phyloP scores from a whole-genome alignment of 2,113 vertebrate genomes.

The Furnarius figulus region DNA sequence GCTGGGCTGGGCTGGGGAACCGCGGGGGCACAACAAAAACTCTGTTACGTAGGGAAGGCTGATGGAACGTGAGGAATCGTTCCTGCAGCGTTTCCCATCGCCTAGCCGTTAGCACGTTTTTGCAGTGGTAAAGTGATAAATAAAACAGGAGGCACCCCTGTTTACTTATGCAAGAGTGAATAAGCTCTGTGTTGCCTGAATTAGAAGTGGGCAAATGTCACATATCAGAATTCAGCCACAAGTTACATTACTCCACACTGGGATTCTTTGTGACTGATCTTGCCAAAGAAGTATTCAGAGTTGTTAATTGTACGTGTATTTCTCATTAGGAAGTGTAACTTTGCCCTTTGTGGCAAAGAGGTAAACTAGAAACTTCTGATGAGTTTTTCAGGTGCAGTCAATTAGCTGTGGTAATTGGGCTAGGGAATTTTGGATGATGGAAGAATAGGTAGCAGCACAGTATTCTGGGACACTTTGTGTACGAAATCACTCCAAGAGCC shows the following conservation, averaged over 20 bases:
- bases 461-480: fast-evolving
- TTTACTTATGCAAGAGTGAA: not conserved
- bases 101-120: not conserved
- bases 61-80: fast-evolving
- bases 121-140: not conserved
- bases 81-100: fast-evolving
- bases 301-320: not conserved
- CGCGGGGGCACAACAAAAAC: fast-evolving
- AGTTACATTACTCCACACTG: not conserved
- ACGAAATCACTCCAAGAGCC: fast-evolving
- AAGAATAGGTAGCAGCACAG: fast-evolving
- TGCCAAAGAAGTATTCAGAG: not conserved
- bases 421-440: not conserved
- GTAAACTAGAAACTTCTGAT: not conserved
- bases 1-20: not conserved
- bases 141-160: not conserved
- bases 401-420: not conserved
- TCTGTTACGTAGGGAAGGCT: fast-evolving
- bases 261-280: not conserved
- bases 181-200: not conserved
- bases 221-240: not conserved
- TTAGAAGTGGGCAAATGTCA: not conserved
- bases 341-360: not conserved
- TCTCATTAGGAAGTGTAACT: not conserved
- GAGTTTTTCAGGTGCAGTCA: not conserved